Base-by-base conservation (phyloP, 2,888 invertebrate species). In the Drosophila buzzatii region DNA sequence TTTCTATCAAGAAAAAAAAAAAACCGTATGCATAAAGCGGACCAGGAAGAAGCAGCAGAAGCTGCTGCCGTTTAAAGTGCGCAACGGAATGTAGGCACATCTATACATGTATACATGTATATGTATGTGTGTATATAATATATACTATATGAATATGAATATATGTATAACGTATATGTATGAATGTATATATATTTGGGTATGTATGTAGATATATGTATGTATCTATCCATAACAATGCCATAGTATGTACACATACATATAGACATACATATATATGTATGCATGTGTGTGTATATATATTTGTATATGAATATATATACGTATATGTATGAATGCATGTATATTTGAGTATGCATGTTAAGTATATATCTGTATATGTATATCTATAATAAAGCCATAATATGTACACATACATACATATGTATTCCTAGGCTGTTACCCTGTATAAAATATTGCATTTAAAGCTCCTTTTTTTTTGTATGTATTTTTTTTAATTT, bases 21-120 rank as follows among this genome's bases (percentile, higher is more conserved):
- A 27, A 27, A 27, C 0, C 27, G n/a, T 39, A 27, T 56, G 56
- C 41, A 42, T 31, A 56, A 56, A 56, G 42, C 31, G 41, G n/a
- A 35, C 8, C 35, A 35, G 57, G 33, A 44, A 35, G 44, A 45
- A 45, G 44, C 41, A 56, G 31, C 20, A 42, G 42, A 10, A 31
- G 14, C 27, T 37, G 55, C 56, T 42, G 42, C 33, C 31, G 42
- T 33, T 44, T 44, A 35, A 57, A 44, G n/a, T 57, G 57, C 57
- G 57, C 57, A 45, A 44, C 44, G 57, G 55, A 41, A 55, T 39
- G 33, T 44, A 16, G 7, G 1, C 16, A 23, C 14, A 14, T 44
- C 1, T 27, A 9, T 45, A 1, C 27, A 12, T 27, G 9, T 35
- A 2, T 27, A 20, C 10, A n/a, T n/a, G n/a, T n/a, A n/a, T 12